phyloP scores from a whole-genome alignment of 2,113 vertebrate species.

The Donacobius atricapilla region DNA sequence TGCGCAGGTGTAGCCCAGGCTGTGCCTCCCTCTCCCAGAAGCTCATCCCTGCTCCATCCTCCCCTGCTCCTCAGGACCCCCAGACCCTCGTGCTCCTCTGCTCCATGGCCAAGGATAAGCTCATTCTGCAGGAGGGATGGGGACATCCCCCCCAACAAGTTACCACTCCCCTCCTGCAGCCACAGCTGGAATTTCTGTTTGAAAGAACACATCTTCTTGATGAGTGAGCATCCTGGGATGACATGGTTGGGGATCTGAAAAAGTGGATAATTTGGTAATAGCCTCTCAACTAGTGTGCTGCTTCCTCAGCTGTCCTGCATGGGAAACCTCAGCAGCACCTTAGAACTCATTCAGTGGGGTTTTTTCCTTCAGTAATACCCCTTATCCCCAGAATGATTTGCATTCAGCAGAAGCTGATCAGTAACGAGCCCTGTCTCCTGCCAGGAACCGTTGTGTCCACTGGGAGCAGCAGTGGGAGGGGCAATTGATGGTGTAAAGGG shows the following conservation, averaged over 20 bases:
- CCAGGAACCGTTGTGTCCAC: fast-evolving
- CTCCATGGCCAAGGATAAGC: not conserved
- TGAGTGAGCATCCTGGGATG: not conserved
- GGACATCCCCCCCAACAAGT: not conserved
- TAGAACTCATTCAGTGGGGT: not conserved
- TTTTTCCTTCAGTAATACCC: not conserved
- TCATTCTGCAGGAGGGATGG: not conserved
- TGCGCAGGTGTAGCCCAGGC: not conserved
- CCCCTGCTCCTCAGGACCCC: too few relatives aligned
- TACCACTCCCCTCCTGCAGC: not conserved
- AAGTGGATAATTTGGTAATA: not conserved
- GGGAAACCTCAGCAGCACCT: not conserved
- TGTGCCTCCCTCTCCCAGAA: not conserved
- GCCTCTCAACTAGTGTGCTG: not conserved
- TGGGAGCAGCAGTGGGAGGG: not conserved
- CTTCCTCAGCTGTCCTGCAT: not conserved
- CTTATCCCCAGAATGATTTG: not conserved
- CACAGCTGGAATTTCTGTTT: not conserved
- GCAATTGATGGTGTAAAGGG: fast-evolving
- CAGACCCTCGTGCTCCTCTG: fast-evolving
- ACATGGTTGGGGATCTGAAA: fast-evolving
- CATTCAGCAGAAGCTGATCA: not conserved
- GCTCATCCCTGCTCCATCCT: not conserved
- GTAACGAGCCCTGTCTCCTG: fast-evolving
- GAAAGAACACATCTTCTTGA: not conserved